phyloP scores from a whole-genome alignment of 2,888 invertebrate species.

The Nineta flava region DNA sequence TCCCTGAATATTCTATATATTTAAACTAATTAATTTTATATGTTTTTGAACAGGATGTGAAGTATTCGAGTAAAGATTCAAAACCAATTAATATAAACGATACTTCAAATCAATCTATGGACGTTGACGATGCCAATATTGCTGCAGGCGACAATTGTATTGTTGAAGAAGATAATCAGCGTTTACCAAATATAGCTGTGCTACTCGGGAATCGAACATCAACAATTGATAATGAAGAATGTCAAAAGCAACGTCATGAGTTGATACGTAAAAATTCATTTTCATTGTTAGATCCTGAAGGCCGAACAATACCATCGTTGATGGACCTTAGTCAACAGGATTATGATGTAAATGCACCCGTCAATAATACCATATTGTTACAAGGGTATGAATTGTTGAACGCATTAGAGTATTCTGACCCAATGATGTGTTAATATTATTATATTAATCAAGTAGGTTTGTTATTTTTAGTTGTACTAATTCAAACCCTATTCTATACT shows the following conservation, averaged over 20 bases:
- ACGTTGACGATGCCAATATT: too few species aligned
- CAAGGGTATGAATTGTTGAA: constrained; percentile 33
- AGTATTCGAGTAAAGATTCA: too few species aligned
- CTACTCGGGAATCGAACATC: neutral
- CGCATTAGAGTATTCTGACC: constrained; percentile 26
- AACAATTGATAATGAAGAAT: neutral
- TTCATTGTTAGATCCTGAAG: constrained; percentile 27
- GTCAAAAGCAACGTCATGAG: constrained; percentile 4
- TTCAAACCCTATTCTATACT: too few species aligned
- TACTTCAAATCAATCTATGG: too few species aligned
- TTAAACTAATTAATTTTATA: too few species aligned
- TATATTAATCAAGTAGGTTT: neutral
- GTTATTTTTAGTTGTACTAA: neutral
- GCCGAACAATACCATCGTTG: constrained; percentile 26
- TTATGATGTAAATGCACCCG: constrained; percentile 36
- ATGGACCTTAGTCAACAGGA: constrained; percentile 33
- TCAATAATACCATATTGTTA: constrained; percentile 24
- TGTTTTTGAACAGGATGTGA: too few species aligned
- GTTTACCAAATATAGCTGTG: neutral
- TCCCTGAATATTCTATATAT: too few species aligned
- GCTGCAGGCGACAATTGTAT: too few species aligned
- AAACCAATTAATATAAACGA: too few species aligned
- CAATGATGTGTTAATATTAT: constrained; percentile 15
- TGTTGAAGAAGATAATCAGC: neutral
- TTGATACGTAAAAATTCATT: constrained; percentile 24